Percentiles rank a stretch among this genome's conserved stretches.
These are phyloP conservation scores for Eurystomus glaucurus DNA, from an alignment of 2,797 vertebrate species.

Conservation along the genomic window DNA sequence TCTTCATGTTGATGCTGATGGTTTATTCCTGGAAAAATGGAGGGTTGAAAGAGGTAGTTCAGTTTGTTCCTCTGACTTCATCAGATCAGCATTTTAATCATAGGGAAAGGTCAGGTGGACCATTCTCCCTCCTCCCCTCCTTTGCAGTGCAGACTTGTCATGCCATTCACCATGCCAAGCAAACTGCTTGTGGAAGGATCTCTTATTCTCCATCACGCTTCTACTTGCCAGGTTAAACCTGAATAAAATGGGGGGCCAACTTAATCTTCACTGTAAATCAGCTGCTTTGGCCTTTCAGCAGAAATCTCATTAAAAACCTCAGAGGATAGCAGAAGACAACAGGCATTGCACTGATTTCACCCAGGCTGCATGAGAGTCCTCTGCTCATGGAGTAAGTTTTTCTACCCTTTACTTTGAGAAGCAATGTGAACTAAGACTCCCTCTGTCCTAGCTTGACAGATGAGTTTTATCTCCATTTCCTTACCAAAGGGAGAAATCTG, in stretches of 20 bases:
- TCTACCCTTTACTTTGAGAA: neutral
- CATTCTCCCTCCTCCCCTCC: constrained; percentile 32
- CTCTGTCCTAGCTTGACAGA: neutral
- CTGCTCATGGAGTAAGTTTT: neutral
- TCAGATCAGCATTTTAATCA: constrained; percentile 53
- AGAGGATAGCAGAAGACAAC: rapidly evolving
- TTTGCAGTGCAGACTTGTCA: constrained; percentile 52
- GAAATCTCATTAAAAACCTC: neutral
- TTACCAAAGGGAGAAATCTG: neutral
- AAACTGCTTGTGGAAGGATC: neutral
- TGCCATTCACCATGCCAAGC: constrained; percentile 47
- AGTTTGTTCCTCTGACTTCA: constrained; percentile 59
- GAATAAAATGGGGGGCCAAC: neutral
- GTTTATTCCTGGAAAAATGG: constrained; percentile 55
- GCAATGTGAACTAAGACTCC: neutral
- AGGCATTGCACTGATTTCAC: neutral
- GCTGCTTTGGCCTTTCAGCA: neutral
- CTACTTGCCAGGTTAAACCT: constrained; percentile 25
- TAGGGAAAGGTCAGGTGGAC: constrained; percentile 35
- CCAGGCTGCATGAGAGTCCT: neutral
- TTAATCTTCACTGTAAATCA: neutral
- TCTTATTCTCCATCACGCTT: neutral
- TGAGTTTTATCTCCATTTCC: neutral
- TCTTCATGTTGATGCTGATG: neutral
- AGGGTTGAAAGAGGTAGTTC: constrained; percentile 1